Evolutionary conservation across 2,888 invertebrate species (phyloP).

Genomic region (Spicauda simplicius): DNA sequence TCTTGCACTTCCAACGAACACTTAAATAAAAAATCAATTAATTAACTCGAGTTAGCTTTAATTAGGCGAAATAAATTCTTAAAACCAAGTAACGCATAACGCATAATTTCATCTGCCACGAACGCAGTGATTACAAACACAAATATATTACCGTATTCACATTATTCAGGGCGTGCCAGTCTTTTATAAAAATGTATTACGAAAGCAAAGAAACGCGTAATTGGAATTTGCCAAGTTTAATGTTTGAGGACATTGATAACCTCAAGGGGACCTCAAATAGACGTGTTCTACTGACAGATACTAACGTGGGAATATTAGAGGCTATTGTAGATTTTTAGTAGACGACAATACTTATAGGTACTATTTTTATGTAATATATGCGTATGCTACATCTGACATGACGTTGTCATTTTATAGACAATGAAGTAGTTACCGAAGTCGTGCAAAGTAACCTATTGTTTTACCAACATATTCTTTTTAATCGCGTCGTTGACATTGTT

Average conservation of each 20-base stretch:
- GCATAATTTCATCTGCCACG: conserved; percentile 15
- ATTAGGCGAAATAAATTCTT: conserved; percentile 6
- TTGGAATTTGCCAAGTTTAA: conserved; percentile 17
- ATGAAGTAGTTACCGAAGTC: no score
- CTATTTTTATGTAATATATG: no score
- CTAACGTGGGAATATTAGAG: no score
- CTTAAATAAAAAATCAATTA: no score
- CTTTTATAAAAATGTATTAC: conserved; percentile 23
- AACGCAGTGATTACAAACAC: background rate
- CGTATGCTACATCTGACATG: no score
- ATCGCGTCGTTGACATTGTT: background rate
- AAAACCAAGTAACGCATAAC: conserved; percentile 23
- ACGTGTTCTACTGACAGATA: background rate
- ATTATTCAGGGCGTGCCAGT: conserved; percentile 27
- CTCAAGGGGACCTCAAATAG: background rate
- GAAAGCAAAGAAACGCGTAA: conserved; percentile 6
- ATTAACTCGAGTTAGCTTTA: background rate
- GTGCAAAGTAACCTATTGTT: no score
- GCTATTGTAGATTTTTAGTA: background rate
- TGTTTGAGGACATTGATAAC: background rate
- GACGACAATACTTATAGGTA: background rate
- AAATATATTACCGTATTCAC: background rate
- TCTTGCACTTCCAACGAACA: no score
- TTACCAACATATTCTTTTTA: background rate
- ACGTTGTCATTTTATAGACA: no score